Evolutionary conservation across 2,113 vertebrate genomes (phyloP).

Genomic region (Dendrocopos noguchii): DNA sequence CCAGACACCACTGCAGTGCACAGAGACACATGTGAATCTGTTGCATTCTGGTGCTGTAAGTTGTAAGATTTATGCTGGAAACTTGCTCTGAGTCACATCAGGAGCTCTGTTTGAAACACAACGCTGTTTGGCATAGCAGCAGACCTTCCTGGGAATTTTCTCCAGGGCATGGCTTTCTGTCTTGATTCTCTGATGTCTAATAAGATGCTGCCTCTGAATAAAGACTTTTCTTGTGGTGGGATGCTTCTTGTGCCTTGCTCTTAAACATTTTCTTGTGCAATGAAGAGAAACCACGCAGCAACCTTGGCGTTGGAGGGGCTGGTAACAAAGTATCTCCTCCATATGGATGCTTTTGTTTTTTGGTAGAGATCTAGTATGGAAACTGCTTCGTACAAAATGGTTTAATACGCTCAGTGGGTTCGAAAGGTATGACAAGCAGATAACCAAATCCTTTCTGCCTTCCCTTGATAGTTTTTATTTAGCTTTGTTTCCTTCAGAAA

Average conservation of each 20-base stretch:
- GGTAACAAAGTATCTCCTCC: background rate
- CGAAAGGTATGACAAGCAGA: background rate
- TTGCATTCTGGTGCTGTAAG: background rate
- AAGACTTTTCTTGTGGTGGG: background rate
- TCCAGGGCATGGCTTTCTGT: background rate
- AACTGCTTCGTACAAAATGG: background rate
- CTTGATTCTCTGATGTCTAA: background rate
- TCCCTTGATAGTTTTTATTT: background rate
- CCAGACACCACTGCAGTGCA: background rate
- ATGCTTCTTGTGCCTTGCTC: background rate
- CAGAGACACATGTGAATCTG: background rate
- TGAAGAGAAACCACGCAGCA: background rate
- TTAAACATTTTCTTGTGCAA: background rate
- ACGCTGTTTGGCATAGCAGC: background rate
- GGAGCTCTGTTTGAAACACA: background rate
- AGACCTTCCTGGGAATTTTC: background rate
- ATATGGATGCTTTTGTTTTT: background rate
- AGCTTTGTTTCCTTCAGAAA: background rate
- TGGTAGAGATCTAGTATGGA: background rate
- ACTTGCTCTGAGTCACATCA: background rate
- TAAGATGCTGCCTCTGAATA: background rate
- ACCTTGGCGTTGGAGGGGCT: background rate
- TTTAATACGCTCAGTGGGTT: background rate
- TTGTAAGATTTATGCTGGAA: background rate
- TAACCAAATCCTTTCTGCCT: background rate